These are phyloP conservation scores for Albula goreensis DNA, from an alignment of 2,113 vertebrate genomes.

Conservation along the genomic window DNA sequence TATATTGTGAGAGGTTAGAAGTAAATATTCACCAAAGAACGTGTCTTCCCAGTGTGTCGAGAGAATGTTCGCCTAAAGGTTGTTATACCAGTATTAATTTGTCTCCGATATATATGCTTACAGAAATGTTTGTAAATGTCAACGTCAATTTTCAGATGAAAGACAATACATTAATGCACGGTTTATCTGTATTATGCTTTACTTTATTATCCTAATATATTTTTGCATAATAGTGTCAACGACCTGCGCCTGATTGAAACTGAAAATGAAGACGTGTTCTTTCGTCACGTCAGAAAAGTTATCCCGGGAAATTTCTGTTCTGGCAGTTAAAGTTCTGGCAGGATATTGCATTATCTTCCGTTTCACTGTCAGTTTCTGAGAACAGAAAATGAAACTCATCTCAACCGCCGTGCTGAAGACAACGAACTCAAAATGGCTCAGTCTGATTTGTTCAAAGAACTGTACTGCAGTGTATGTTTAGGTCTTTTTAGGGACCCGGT, in stretches of 20 bases:
- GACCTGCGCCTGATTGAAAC: not conserved
- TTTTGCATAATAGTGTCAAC: not conserved
- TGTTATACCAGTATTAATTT: too few species aligned
- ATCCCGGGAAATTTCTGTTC: not conserved
- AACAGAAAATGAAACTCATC: not conserved
- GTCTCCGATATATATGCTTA: too few species aligned
- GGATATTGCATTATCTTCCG: not conserved
- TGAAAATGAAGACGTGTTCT: not conserved
- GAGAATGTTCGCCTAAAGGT: too few species aligned
- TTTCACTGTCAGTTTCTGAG: not conserved
- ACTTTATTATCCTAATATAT: too few species aligned
- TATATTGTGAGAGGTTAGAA: too few species aligned
- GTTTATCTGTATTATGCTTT: too few species aligned
- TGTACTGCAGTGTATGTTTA: conserved; percentile 9
- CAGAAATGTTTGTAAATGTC: too few species aligned
- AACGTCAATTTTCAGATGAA: too few species aligned
- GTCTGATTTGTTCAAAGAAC: not conserved
- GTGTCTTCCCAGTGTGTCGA: too few species aligned
- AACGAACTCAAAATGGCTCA: conserved; percentile 2
- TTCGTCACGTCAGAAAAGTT: not conserved
- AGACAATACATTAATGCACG: too few species aligned
- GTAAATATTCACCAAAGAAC: too few species aligned
- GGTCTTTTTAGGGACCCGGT: not conserved
- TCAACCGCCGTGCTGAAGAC: not conserved
- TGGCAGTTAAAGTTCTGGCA: too few species aligned